Evolutionary conservation across 2,797 vertebrate genomes (phyloP).

Genomic region (Cryptoprocta ferox): DNA sequence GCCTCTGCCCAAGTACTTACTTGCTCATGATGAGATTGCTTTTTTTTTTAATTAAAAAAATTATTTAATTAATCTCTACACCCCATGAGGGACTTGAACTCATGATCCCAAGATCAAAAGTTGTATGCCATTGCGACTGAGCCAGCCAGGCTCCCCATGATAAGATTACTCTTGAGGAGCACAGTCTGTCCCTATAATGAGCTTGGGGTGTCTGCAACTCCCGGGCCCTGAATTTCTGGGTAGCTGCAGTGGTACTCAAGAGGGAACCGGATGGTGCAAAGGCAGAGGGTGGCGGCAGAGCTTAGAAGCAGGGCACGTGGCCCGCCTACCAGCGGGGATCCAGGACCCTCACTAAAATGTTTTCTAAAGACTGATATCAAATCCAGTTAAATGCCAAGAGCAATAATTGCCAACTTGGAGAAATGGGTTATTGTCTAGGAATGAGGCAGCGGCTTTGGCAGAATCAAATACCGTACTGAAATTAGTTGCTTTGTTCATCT

Average conservation of each 20-base stretch:
- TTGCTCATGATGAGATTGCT: background rate
- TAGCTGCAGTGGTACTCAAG: background rate
- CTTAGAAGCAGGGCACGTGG: background rate
- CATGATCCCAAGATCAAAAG: background rate
- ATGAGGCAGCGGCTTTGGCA: background rate
- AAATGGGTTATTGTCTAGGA: background rate
- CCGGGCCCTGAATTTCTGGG: background rate
- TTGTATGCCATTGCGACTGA: background rate
- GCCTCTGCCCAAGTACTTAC: background rate
- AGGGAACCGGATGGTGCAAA: background rate
- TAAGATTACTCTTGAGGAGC: background rate
- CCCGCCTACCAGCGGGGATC: background rate
- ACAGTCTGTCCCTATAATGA: background rate
- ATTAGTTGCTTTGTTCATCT: conserved; percentile 31
- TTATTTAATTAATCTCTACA: background rate
- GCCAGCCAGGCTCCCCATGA: background rate
- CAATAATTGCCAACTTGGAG: background rate
- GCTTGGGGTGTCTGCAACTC: background rate
- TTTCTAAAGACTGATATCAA: background rate
- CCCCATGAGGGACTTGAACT: background rate
- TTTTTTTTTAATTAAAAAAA: background rate
- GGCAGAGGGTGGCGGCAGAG: background rate
- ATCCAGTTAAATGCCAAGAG: background rate
- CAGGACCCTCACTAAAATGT: background rate
- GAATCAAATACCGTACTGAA: background rate